Base-by-base conservation (phyloP, 2,797 vertebrate species). In the Nothura maculosa region DNA sequence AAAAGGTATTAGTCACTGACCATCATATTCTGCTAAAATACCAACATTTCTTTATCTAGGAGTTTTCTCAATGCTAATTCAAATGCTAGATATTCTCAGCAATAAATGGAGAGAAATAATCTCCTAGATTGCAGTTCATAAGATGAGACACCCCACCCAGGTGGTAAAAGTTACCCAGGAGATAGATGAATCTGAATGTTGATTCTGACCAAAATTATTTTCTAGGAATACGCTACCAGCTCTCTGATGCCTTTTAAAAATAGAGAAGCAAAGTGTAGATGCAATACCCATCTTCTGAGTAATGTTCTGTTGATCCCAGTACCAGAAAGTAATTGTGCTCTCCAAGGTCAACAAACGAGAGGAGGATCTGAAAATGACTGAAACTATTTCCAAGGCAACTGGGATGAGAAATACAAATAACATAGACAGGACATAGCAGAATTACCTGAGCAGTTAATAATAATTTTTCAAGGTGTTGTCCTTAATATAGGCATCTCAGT, bases 1-100 rank as follows among this genome's bases (percentile, higher is more conserved):
- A 14, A 81, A 64, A 47, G 6, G 21, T 52, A 38, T 69, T 38
- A 69, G 34, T 20, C 67, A 69, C 34, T 38, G 34, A 14, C 13
- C 12, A 0, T 55, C 34, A 15, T 8, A 22, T 5, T 21, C 21
- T 52, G 30, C 60, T 57, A 43, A 63, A 1, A 22, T 47, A 25
- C 1, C 20, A 4, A 15, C 4, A 3, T 12, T 45, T 2, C 7
- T 14, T 40, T 12, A 34, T 43, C 12, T 19, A 38, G 10, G 17
- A 63, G 40, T 13, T 77, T 6, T 66, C 36, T 10, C 22, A 36
- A 11, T 9, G 6, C 18, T 61, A 22, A n/a, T 50, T 61, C 36
- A 64, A 32, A 27, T 34, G 36, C 16, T 14, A 54, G 30, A 84
- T 6, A 2, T 42, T 27, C 5, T 69, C 38, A 43, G 19, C 12